A percentile compares a stretch with the other conserved stretches of the same genome.
phyloP scores from a whole-genome alignment of 2,113 vertebrate genomes.

The Cavia porcellus region DNA sequence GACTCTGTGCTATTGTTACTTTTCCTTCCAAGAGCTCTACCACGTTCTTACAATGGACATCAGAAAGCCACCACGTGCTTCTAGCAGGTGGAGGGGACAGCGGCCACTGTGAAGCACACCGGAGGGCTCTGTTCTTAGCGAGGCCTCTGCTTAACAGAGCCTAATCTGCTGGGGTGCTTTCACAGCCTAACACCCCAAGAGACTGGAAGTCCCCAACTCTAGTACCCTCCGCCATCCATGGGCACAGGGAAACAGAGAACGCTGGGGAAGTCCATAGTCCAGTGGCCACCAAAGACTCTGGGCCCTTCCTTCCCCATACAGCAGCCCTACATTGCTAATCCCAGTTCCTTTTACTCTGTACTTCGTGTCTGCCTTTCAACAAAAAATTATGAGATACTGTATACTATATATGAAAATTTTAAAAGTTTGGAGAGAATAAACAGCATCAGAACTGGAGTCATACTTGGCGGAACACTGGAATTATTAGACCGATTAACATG shows the following conservation, averaged over 20 bases:
- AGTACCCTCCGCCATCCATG: neutral
- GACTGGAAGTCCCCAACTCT: neutral
- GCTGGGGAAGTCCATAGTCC: too few relatives aligned
- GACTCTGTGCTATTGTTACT: neutral
- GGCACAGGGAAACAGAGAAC: neutral
- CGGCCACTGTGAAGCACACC: too few relatives aligned
- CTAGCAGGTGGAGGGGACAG: neutral
- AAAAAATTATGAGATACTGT: neutral
- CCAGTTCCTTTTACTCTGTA: neutral
- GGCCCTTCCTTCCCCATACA: too few relatives aligned
- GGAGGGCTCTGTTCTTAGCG: neutral
- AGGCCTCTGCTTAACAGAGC: neutral
- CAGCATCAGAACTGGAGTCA: neutral
- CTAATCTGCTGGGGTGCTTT: neutral
- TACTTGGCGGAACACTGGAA: neutral
- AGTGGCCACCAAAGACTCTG: too few relatives aligned
- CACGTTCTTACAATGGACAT: neutral
- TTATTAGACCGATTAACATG: neutral
- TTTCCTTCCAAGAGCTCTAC: neutral
- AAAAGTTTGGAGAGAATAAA: neutral
- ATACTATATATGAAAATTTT: neutral
- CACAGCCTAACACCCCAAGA: neutral
- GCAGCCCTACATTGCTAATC: too few relatives aligned
- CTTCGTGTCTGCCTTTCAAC: neutral
- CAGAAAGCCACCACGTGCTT: neutral